Conservation (phyloP, 2,113 vertebrate species). For the Clarias gariepinus region DNA sequence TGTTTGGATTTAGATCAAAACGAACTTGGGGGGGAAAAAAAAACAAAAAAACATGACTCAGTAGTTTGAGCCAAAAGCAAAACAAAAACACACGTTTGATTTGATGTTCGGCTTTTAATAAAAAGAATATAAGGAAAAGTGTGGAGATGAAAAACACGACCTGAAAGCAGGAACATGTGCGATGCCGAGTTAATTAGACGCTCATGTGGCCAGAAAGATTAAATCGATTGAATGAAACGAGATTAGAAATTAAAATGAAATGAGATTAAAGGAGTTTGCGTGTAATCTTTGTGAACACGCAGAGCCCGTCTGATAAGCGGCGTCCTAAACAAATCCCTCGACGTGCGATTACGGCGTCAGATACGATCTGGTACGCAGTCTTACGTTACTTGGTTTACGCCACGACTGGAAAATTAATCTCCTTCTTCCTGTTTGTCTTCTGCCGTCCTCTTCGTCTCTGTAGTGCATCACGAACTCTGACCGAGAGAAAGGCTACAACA, state of each 20-base stretch:
- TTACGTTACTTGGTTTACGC: background rate
- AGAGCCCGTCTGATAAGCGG: background rate
- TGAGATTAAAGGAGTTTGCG: slow-evolving; percentile 33
- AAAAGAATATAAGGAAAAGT: background rate
- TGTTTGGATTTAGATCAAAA: background rate
- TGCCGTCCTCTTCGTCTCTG: background rate
- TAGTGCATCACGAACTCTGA: slow-evolving; percentile 93
- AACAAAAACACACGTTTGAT: background rate
- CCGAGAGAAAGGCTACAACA: slow-evolving; percentile 82
- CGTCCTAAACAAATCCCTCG: slow-evolving; percentile 22
- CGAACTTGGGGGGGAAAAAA: background rate
- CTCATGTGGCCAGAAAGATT: background rate
- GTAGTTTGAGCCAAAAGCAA: background rate
- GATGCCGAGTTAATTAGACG: background rate
- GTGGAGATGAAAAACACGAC: background rate
- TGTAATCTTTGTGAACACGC: slow-evolving; percentile 14
- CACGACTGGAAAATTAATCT: slow-evolving; percentile 16
- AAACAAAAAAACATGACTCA: background rate
- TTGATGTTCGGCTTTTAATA: background rate
- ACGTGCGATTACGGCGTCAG: background rate
- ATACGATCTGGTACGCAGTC: slow-evolving; percentile 14
- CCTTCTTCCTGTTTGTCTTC: background rate
- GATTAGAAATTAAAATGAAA: slow-evolving; percentile 17
- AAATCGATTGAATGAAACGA: background rate
- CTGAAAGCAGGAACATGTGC: background rate